Base-by-base conservation (phyloP, 2,797 vertebrate genomes). In the Cuniculus paca region DNA sequence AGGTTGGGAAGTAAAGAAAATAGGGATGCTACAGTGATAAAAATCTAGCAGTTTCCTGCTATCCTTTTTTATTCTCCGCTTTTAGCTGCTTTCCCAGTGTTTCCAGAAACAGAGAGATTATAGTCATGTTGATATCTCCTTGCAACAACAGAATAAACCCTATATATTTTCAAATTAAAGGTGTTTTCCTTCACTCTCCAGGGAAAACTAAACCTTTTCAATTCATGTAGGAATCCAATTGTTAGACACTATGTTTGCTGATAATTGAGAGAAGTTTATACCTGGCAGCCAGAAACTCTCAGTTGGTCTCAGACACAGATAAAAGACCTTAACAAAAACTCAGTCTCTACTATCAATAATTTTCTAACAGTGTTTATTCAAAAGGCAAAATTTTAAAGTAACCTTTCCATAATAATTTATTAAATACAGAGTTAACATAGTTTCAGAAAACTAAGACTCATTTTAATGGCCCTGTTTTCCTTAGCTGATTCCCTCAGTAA, bases 201-300 rank as follows among this genome's bases (percentile, higher is more conserved):
- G 87, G 86, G 72, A 90, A 77, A 91, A 26, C 22, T 91, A 39
- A 88, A 91, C 60, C 54, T 91, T 93, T n/a, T 31, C 80, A 78
- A 61, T 88, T 95, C 52, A 77, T 74, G 13, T 54, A 80, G 95
- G 89, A 88, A 93, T 81, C 60, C 79, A 94, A 88, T 93, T 90
- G 60, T 82, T 96, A 93, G 84, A 81, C 88, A 91, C 84, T 65
- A 60, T 93, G 45, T 80, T 96, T 96, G 50, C 28, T 74, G 48
- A 61, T 86, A 74, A 96, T 93, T 95, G 89, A 94, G 61, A 85
- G 74, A 84, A 83, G 45, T 95, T 87, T 89, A 88, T 60, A 94
- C 52, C 19, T 68, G 88, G 93, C 93, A 97, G 92, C 60, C 39
- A 72, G 72, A 70, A 80, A 86, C 8, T 17, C 56, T 97, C 90